Base-by-base conservation (phyloP, 1,140 invertebrate genomes). In the Sycobia sp. region DNA sequence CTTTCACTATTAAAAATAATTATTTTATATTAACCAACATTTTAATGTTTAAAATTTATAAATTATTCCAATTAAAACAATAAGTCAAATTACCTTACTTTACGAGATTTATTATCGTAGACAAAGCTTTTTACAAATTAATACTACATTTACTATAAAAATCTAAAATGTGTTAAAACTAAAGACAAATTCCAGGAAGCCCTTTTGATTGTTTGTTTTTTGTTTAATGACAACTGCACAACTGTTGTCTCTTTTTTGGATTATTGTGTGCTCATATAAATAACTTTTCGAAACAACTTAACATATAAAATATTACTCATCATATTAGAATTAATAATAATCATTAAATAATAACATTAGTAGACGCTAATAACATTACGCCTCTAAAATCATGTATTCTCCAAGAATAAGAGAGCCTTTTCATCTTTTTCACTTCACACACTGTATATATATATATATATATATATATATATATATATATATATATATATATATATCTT, bases 81-180 rank as follows among this genome's bases (percentile, higher is more conserved):
- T 29, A 39, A 36, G 20, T 27, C 25, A 51, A 23, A 14, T 16
- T 41, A n/a, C 23, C 18, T 32, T 55, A 54, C 29, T 46, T 36
- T 11, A 46, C 43, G 5, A 36, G 20, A 13, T 61, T 23, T 22
- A 11, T 43, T 22, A 36, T 34, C 27, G 18, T 54, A 46, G 4
- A 3, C n/a, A 62, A 62, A n/a, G n/a, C 43, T 62, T 62, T 62
- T 55, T 62, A 62, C 60, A 62, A 49, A 55, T 55, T 55, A 62
- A 62, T 62, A 55, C 51, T 62, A 62, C 32, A 36, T 38, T n/a
- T 56, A 22, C 4, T 54, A 46, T 46, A 54, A 14, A 18, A n/a
- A 38, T 54, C 38, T 60, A 60, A 38, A 10, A 41, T 51, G 39
- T 25, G 44, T 62, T 62, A 62, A 62, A 62, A 41, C 51, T 62